These are phyloP conservation scores for Emmelina monodactyla DNA, from an alignment of 2,888 invertebrate species.

Conservation along the genomic window DNA sequence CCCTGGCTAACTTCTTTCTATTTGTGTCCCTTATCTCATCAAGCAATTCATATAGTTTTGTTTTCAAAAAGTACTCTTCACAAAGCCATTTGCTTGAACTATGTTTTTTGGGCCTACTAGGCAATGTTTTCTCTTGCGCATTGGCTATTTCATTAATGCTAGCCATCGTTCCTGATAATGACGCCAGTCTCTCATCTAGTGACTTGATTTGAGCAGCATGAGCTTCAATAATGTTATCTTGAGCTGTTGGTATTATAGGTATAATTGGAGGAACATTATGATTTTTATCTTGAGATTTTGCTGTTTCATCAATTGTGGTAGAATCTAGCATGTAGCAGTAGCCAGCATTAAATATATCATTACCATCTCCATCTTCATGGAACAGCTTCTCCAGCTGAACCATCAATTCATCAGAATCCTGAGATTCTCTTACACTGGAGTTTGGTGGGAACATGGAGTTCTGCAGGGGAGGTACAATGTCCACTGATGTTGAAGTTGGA, in stretches of 20 bases:
- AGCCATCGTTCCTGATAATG: constrained; percentile 32
- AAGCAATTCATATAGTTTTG: constrained; percentile 38
- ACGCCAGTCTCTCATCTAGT: constrained; percentile 40
- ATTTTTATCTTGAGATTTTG: constrained; percentile 18
- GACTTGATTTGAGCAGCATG: constrained; percentile 37
- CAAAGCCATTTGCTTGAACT: constrained; percentile 47
- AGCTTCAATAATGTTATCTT: constrained; percentile 26
- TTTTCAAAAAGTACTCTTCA: constrained; percentile 51
- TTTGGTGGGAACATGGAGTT: no score
- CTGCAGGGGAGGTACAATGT: no score
- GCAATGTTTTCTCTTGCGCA: constrained; percentile 20
- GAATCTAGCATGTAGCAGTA: constrained; percentile 28
- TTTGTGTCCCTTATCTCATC: constrained; percentile 47
- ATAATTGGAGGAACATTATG: no score
- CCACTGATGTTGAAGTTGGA: no score
- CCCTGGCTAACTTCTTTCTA: constrained; percentile 39
- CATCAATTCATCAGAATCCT: constrained; percentile 41
- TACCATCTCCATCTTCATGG: constrained; percentile 41
- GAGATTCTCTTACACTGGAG: constrained; percentile 5
- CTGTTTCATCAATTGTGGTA: constrained; percentile 19
- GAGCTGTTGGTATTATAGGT: constrained; percentile 17
- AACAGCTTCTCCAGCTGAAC: constrained; percentile 53
- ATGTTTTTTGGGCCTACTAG: constrained; percentile 21
- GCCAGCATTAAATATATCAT: constrained; percentile 46
- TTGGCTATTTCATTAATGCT: constrained; percentile 22